Evolutionary conservation across 2,797 vertebrate species (phyloP), one percentile per base, ranked within the genome.

Genomic region (Sebastes steindachneri): DNA sequence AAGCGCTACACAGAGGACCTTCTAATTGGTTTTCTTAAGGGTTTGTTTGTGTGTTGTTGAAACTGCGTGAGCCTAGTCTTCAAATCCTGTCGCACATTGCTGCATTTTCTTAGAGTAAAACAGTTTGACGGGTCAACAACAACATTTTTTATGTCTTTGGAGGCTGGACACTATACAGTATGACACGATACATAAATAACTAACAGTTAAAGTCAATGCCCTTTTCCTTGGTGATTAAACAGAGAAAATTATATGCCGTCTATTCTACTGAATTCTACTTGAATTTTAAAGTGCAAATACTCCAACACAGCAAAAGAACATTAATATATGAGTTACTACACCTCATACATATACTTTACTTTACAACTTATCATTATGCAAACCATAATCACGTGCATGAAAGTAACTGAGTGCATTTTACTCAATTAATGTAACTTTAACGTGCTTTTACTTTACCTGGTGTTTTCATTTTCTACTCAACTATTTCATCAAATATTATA

Each of bases 1-100:
- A 33, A 70, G 26, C 37, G 21, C 64, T 78, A 54, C 55, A 75
- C 64, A 66, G 41, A 77, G 35, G 55, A 54, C 9, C 2, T 3
- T 53, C 48, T 79, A 76, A 82, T 84, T 77, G 54, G 65, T 71
- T 83, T 89, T 80, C 57, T 78, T 66, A 41, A 7, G 37, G 17
- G 67, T 76, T 80, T 72, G 37, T 45, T 76, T 79, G 41, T 21
- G 29, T 59, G 10, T 3, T 17, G 4, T 3, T 68, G 35, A 59
- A 72, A 31, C 29, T 8, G 21, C 26, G 10, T n/a, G 25, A n/a
- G 4, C 12, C 41, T 48, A 64, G 33, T 59, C 29, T 62, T 58
- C 9, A 62, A 60, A 55, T 51, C n/a, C 48, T 14, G 21, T 65
- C n/a, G 51, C 9, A 45, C 23, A 11, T 37, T 58, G 53, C 21